Base-by-base conservation (phyloP, 1,140 invertebrate genomes). In the Chionoecetes opilio region DNA sequence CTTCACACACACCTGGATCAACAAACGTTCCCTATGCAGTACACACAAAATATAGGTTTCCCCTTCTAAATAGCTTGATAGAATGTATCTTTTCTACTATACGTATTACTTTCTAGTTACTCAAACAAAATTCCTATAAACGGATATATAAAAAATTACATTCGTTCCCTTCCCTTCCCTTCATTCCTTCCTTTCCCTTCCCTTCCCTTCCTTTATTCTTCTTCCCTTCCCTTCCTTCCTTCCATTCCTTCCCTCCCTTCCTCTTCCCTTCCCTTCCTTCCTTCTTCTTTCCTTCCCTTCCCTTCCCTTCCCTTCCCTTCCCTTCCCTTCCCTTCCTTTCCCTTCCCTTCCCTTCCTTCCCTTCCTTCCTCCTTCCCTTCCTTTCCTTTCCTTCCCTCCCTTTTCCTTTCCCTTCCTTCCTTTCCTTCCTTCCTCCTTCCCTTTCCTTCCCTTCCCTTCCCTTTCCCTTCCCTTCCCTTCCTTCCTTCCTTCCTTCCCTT, bases 101-200 rank as follows among this genome's bases (percentile, higher is more conserved):
- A n/a, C n/a, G n/a, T n/a, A n/a, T n/a, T n/a, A n/a, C n/a, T n/a
- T n/a, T n/a, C n/a, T n/a, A n/a, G n/a, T n/a, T n/a, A n/a, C n/a
- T n/a, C n/a, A n/a, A n/a, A n/a, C n/a, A n/a, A n/a, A n/a, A n/a
- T n/a, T n/a, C n/a, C n/a, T n/a, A n/a, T n/a, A n/a, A n/a, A n/a
- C n/a, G n/a, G n/a, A n/a, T n/a, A n/a, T n/a, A n/a, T n/a, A n/a
- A n/a, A n/a, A n/a, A n/a, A n/a, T n/a, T n/a, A n/a, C n/a, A n/a
- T n/a, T n/a, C n/a, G n/a, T n/a, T n/a, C n/a, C n/a, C n/a, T n/a
- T n/a, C n/a, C n/a, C n/a, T n/a, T n/a, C n/a, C n/a, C n/a, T n/a
- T n/a, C n/a, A n/a, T 84, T 53, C 32, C 41, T 89, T 14, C 75
- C 53, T 91, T 34, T 88, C n/a, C n/a, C n/a, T n/a, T n/a, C n/a